Conservation (phyloP, 2,888 invertebrate genomes). For the Oscheius onirici region DNA sequence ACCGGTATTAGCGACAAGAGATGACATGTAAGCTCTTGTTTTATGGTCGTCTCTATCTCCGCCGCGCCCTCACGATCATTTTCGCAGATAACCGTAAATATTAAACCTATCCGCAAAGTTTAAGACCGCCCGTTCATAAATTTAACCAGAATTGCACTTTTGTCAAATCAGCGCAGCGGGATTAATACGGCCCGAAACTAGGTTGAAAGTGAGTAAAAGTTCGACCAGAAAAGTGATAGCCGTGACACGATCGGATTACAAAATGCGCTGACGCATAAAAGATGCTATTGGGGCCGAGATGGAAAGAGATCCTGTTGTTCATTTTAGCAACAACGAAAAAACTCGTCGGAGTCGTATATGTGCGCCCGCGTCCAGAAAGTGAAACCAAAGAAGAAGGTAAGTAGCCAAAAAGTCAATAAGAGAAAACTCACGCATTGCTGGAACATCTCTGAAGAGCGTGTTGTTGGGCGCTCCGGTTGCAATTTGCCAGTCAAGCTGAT, state of each 20-base stretch:
- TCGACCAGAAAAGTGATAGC: background rate
- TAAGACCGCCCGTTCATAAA: background rate
- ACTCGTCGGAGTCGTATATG: constrained; percentile 23
- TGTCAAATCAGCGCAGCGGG: constrained; percentile 6
- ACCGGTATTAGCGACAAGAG: constrained; percentile 23
- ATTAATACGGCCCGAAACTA: background rate
- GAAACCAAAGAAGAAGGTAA: constrained; percentile 4
- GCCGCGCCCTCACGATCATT: constrained; percentile 8
- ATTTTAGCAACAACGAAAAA: constrained; percentile 27
- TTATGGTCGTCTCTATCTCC: constrained; percentile 17
- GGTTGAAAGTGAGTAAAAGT: background rate
- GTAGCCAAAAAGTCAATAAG: background rate
- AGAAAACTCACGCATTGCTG: constrained; percentile 18
- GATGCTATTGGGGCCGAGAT: background rate
- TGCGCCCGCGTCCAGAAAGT: constrained; percentile 15
- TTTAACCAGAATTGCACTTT: constrained; percentile 7
- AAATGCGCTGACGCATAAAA: background rate
- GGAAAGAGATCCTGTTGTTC: constrained; percentile 18
- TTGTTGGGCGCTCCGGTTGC: constrained; percentile 53
- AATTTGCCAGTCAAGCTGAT: constrained; percentile 71
- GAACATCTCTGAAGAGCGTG: constrained; percentile 16
- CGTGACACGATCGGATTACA: constrained; percentile 14
- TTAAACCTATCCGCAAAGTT: background rate
- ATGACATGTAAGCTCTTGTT: constrained; percentile 31
- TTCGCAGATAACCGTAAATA: constrained; percentile 5